phyloP scores from a whole-genome alignment of 1,140 invertebrate species.

The Episyrphus balteatus region DNA sequence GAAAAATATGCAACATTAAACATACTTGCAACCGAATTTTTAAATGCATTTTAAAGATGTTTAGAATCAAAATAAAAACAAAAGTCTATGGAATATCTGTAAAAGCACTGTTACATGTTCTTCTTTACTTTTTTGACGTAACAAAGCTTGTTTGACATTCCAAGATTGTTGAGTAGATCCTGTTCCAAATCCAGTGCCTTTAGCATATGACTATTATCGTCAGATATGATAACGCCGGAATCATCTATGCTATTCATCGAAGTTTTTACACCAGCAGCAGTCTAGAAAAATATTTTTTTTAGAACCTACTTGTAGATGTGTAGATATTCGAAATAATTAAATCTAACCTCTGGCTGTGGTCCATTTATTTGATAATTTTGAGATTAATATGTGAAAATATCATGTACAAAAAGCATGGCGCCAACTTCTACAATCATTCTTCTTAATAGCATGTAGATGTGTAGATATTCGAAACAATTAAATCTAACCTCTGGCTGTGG shows the following conservation, averaged over 20 bases:
- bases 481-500: too few species aligned
- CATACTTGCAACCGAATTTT: too few species aligned
- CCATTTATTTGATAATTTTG: too few species aligned
- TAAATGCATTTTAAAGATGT: too few species aligned
- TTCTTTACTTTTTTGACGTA: slow-evolving; percentile 79
- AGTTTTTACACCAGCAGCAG: slow-evolving; percentile 7
- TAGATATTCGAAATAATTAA: slow-evolving; percentile 49
- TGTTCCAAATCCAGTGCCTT: slow-evolving; percentile 88
- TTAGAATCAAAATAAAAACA: too few species aligned
- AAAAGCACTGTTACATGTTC: slow-evolving; percentile 81
- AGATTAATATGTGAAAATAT: too few species aligned
- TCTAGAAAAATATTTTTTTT: background rate
- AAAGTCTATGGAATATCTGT: too few species aligned
- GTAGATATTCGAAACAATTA: slow-evolving; percentile 73
- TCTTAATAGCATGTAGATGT: slow-evolving; percentile 82
- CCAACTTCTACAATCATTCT: too few species aligned
- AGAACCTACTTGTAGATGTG: background rate
- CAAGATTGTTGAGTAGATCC: too few species aligned
- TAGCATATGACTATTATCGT: slow-evolving; percentile 75
- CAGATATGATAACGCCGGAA: slow-evolving; percentile 34
- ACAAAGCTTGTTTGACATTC: slow-evolving; percentile 89
- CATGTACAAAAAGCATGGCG: too few species aligned
- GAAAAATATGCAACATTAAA: too few species aligned
- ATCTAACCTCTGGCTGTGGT: too few species aligned
- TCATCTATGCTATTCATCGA: slow-evolving; percentile 7